These are phyloP conservation scores for Steatornis caripensis DNA, from an alignment of 2,113 vertebrate genomes.

Conservation along the genomic window DNA sequence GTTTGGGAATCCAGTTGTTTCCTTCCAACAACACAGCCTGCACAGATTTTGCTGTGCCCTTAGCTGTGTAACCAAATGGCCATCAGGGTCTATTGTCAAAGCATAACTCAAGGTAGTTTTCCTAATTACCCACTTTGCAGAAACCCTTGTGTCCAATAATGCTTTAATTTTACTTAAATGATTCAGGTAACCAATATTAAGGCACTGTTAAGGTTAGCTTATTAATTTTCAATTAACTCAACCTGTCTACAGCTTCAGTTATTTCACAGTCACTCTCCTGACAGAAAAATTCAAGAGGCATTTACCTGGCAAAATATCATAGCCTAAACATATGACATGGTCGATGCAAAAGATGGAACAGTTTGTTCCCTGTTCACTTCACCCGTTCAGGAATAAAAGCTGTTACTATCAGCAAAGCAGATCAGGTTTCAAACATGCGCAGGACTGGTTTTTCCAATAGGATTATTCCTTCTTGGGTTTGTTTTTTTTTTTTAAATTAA, in stretches of 20 bases:
- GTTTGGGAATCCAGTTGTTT: background rate
- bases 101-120: background rate
- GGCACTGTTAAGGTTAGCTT: background rate
- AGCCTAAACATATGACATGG: background rate
- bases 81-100: background rate
- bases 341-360: background rate
- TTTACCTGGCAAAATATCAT: background rate
- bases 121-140: background rate
- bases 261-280: background rate
- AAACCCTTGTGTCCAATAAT: background rate
- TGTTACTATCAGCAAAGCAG: background rate
- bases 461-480: background rate
- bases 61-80: background rate
- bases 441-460: background rate
- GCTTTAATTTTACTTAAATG: background rate
- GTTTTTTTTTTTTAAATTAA: background rate
- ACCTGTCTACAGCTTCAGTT: background rate
- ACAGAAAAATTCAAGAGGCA: background rate
- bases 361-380: background rate
- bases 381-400: background rate
- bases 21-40: background rate
- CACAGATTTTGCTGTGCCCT: background rate
- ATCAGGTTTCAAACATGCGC: background rate
- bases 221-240: background rate
- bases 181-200: background rate